Base-by-base conservation (phyloP, 2,797 vertebrate genomes). In the Phaenicophaeus curvirostris region DNA sequence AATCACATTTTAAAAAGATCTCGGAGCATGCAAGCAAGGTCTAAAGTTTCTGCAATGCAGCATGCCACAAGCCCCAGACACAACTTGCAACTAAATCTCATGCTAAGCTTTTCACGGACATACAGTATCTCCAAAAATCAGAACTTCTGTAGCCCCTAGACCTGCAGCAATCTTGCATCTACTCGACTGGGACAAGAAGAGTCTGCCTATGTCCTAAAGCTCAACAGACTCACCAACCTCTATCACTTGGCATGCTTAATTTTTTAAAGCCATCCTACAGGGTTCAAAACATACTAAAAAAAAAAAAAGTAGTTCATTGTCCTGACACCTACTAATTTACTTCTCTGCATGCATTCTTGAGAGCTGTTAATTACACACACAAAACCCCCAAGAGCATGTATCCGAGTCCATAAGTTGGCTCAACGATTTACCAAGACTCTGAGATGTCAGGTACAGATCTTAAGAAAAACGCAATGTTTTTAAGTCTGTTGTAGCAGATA, bases 371-470 rank as follows among this genome's bases (percentile, higher is more conserved):
- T 27, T 48, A 21, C 27, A 51, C 27, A 51, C 5, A 14, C 19
- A 27, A 61, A 21, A 1, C 14, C 3, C 9, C 7, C 18, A 62
- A 2, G 2, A 74, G 28, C 25, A 44, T 1, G 3, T 15, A 3
- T 53, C 27, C 55, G 27, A 72, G 59, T 33, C 23, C 28, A 33
- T 11, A 11, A 42, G 27, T 12, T 74, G n/a, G 8, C 16, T 83
- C 28, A 50, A 66, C 3, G 14, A 71, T 28, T 46, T 63, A 68
- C 9, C 68, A 79, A 71, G 44, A 58, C 1, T 1, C 5, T 21
- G 11, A 67, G 13, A 39, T 5, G 11, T 51, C 39, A 74, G 67
- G 46, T 7, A 55, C 11, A 77, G 30, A 18, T 67, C 13, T 31
- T 67, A 51, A 42, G n/a, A 76, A 75, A 75, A 81, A 69, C 4